Percentiles rank a stretch among this genome's conserved stretches.
These are phyloP conservation scores for Diploptera punctata DNA, from an alignment of 2,888 invertebrate genomes.

Conservation along the genomic window DNA sequence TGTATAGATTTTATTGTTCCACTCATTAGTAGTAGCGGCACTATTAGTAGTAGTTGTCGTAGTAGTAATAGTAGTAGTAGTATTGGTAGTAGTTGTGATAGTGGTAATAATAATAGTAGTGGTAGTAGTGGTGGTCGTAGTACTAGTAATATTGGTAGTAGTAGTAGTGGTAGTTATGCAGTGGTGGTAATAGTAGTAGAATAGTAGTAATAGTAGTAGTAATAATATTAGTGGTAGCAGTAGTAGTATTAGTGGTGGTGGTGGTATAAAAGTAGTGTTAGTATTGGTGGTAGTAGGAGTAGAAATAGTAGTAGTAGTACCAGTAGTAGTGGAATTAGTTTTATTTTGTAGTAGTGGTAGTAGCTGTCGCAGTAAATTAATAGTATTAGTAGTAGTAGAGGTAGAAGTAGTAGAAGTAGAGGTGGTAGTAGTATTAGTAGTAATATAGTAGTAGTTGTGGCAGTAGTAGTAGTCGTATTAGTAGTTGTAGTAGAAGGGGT, in stretches of 20 bases:
- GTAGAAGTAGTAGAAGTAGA: not conserved
- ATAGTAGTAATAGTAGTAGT: too few relatives aligned
- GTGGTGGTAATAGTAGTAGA: too few relatives aligned
- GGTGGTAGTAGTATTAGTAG: not conserved
- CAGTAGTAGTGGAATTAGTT: not conserved
- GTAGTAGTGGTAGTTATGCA: not conserved
- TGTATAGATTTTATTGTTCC: not conserved
- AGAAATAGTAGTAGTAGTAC: too few relatives aligned
- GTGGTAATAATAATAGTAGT: not conserved
- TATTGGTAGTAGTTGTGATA: not conserved
- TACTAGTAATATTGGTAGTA: too few relatives aligned
- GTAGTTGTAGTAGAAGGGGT: not conserved
- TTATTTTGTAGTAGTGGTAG: not conserved
- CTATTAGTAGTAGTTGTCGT: not conserved
- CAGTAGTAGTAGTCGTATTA: not conserved
- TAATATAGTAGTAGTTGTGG: not conserved
- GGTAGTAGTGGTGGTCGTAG: not conserved
- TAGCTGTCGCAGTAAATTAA: not conserved
- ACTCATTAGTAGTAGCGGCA: not conserved
- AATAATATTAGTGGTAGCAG: too few relatives aligned
- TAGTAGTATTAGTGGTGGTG: too few relatives aligned
- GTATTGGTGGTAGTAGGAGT: not conserved
- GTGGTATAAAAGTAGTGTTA: not conserved
- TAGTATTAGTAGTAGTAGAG: not conserved
- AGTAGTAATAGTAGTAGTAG: not conserved